These are phyloP conservation scores for Carcharodon carcharias DNA, from an alignment of 2,797 vertebrate species.

Conservation along the genomic window DNA sequence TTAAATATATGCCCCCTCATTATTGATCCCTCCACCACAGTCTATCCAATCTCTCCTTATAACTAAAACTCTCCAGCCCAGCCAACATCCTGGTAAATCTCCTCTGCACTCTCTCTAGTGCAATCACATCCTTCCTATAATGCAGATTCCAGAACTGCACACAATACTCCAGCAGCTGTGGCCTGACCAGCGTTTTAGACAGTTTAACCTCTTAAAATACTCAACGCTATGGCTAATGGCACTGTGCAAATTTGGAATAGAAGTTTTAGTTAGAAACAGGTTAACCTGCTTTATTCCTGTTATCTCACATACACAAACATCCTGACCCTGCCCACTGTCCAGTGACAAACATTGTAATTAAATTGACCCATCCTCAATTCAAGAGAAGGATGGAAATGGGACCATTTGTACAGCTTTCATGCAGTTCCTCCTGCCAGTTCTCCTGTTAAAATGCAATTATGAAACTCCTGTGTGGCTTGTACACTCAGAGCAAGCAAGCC, in stretches of 20 bases:
- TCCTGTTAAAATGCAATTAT: not conserved
- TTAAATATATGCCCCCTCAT: too few species aligned
- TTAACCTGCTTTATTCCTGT: not conserved
- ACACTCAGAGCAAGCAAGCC: not conserved
- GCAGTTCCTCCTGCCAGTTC: not conserved
- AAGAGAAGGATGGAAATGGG: not conserved
- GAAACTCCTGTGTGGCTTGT: not conserved
- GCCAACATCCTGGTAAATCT: too few species aligned
- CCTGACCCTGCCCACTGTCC: not conserved
- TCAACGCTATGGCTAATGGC: not conserved
- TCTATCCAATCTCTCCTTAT: too few species aligned
- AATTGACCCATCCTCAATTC: not conserved
- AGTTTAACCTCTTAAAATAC: not conserved
- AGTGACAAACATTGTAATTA: not conserved
- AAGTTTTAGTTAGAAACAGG: not conserved
- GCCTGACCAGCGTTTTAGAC: too few species aligned
- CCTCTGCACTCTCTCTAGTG: too few species aligned
- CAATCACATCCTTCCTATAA: too few species aligned
- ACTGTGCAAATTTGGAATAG: not conserved
- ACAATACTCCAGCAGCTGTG: too few species aligned
- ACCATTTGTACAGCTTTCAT: not conserved
- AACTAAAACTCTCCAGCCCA: too few species aligned
- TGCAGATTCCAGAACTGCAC: too few species aligned
- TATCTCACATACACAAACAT: not conserved
- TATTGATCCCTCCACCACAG: too few species aligned